Evolutionary conservation across 2,797 vertebrate genomes (phyloP).

Genomic region (Myiothlypis chrysogaster): DNA sequence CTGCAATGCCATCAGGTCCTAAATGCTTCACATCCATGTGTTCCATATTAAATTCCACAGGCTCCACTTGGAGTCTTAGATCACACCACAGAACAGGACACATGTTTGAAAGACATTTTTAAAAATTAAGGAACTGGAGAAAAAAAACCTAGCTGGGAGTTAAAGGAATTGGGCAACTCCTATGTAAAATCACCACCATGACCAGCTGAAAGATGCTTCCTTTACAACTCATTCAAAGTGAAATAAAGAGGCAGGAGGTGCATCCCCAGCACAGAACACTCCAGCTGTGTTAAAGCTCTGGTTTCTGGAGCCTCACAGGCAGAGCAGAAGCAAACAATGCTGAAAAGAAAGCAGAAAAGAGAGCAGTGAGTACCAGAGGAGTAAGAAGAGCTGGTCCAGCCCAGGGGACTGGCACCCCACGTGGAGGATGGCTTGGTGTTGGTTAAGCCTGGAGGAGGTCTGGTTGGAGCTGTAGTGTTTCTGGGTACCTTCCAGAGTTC

Average conservation of each 20-base stretch:
- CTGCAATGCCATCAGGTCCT: not conserved
- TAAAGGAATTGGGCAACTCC: not conserved
- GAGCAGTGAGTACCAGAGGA: slow-evolving; percentile 80
- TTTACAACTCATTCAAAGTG: not conserved
- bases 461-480: slow-evolving; percentile 87
- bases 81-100: not conserved
- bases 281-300: not conserved
- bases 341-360: not conserved
- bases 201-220: not conserved
- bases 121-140: not conserved
- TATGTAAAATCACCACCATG: not conserved
- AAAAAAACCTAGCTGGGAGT: not conserved
- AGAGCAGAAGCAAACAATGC: not conserved
- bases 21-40: not conserved
- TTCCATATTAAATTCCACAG: not conserved
- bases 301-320: not conserved
- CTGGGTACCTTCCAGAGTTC: slow-evolving; percentile 98
- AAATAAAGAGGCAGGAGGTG: not conserved
- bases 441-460: slow-evolving; percentile 93
- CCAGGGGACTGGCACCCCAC: slow-evolving; percentile 91
- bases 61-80: not conserved
- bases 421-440: slow-evolving; percentile 93
- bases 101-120: not conserved
- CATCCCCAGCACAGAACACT: not conserved
- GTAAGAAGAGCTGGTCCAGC: slow-evolving; percentile 95